Evolutionary conservation across 2,797 vertebrate species (phyloP).

Genomic region (Chloroceryle amazona): DNA sequence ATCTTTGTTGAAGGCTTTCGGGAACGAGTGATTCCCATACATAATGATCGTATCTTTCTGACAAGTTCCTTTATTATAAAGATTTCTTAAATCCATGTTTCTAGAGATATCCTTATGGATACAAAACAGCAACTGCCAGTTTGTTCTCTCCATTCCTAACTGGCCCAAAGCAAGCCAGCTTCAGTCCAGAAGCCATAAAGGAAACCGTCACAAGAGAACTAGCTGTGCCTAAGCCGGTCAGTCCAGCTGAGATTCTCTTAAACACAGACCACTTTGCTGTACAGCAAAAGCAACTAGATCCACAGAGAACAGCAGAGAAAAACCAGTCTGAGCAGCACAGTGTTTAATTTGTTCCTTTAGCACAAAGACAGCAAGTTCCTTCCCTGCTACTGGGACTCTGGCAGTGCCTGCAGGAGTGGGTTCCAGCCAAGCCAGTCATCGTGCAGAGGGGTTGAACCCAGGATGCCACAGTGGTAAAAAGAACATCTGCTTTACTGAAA

Average conservation of each 20-base stretch:
- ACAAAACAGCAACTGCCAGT: background rate
- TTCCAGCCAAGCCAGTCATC: background rate
- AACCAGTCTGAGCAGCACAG: background rate
- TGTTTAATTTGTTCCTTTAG: background rate
- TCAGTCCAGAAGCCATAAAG: background rate
- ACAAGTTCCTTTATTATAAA: background rate
- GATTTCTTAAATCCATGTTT: background rate
- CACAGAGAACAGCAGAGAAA: background rate
- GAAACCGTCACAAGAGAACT: background rate
- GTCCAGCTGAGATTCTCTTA: background rate
- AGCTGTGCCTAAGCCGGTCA: background rate
- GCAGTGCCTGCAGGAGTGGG: background rate
- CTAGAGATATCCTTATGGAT: background rate
- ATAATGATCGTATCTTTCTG: background rate
- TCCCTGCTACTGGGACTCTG: background rate
- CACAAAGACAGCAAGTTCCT: background rate
- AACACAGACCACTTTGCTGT: background rate
- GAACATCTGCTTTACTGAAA: slow-evolving; percentile 2
- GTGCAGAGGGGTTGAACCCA: background rate
- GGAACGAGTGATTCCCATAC: background rate
- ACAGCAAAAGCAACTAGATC: background rate
- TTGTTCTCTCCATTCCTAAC: background rate
- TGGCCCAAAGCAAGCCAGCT: background rate
- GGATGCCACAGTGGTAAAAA: background rate
- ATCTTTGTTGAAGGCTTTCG: background rate